Evolutionary conservation across 2,113 vertebrate species (phyloP).

Genomic region (Campylorhamphus procurvoides): DNA sequence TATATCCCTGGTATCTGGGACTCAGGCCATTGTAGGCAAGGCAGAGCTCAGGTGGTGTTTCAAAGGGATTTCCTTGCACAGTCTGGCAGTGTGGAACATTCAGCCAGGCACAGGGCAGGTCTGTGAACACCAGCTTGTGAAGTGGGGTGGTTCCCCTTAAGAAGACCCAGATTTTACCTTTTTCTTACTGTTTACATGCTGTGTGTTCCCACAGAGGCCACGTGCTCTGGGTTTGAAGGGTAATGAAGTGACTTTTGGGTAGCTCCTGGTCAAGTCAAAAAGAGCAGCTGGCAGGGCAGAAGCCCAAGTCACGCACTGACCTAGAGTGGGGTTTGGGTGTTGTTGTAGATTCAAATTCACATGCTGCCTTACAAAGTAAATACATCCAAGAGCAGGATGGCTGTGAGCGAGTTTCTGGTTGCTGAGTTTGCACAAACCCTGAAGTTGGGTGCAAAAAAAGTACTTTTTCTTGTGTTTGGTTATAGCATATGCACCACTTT

Average conservation of each 20-base stretch:
- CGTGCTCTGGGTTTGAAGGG: background rate
- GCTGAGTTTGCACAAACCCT: background rate
- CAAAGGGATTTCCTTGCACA: background rate
- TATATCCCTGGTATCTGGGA: rapidly evolving
- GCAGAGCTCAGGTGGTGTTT: background rate
- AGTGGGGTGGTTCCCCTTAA: too few relatives aligned
- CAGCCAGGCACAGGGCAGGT: rapidly evolving
- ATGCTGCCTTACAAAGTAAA: background rate
- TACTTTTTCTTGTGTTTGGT: background rate
- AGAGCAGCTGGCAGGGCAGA: background rate
- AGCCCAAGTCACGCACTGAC: background rate
- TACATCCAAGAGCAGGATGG: rapidly evolving
- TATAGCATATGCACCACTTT: background rate
- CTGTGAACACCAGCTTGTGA: background rate
- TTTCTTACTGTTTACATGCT: rapidly evolving
- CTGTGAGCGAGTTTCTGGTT: background rate
- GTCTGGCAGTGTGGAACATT: background rate
- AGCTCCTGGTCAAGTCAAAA: background rate
- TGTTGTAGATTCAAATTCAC: background rate
- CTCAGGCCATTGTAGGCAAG: background rate
- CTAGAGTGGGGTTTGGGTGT: background rate
- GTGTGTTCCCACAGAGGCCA: rapidly evolving
- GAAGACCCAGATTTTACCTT: background rate
- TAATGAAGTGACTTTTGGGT: background rate
- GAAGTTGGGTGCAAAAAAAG: background rate